These are phyloP conservation scores for Prinia subflava DNA, from an alignment of 2,113 vertebrate genomes.

Conservation along the genomic window DNA sequence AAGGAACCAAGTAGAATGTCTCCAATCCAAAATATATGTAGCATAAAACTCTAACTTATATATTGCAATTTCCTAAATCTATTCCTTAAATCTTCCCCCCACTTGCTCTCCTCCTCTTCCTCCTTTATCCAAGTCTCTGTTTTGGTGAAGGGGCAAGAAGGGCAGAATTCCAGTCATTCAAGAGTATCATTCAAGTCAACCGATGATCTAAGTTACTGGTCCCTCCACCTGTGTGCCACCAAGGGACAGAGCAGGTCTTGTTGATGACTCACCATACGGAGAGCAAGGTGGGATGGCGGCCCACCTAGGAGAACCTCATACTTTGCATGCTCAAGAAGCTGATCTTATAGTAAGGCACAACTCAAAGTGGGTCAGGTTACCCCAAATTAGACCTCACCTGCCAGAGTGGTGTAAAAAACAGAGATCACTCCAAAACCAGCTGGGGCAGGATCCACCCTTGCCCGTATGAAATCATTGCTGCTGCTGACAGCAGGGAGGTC, in stretches of 20 bases:
- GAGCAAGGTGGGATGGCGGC: not conserved
- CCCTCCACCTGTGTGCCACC: not conserved
- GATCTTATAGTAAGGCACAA: not conserved
- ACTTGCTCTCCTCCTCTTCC: not conserved
- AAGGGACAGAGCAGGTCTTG: not conserved
- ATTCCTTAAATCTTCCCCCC: not conserved
- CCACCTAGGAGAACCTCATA: not conserved
- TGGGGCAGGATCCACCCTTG: not conserved
- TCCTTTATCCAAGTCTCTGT: not conserved
- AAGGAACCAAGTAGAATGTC: not conserved
- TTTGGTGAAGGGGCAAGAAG: not conserved
- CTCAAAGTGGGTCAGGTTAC: not conserved
- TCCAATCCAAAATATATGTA: not conserved
- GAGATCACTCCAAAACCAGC: not conserved
- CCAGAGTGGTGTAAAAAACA: not conserved
- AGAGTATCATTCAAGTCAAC: not conserved
- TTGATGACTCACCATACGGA: not conserved
- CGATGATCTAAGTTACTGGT: rapidly evolving
- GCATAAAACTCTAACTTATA: not conserved
- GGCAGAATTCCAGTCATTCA: not conserved
- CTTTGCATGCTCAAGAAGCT: not conserved
- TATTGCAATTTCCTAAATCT: not conserved
- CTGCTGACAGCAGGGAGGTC: not conserved
- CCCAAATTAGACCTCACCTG: not conserved
- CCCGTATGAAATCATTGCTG: not conserved